Conservation (phyloP, 2,113 vertebrate species). For the Suricata suricatta region DNA sequence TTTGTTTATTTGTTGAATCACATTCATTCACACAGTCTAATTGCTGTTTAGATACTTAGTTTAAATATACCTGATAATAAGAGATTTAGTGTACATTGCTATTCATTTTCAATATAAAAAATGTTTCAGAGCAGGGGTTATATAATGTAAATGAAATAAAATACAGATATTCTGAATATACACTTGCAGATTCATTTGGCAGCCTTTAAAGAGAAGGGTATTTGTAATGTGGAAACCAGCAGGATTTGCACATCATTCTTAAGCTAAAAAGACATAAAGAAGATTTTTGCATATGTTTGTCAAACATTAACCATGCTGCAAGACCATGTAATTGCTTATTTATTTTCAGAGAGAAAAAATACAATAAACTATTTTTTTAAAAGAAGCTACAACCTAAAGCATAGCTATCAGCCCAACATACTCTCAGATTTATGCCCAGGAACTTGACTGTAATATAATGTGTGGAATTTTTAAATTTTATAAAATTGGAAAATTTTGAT, state of each 20-base stretch:
- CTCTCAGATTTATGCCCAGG: neutral
- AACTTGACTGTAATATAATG: neutral
- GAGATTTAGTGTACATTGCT: neutral
- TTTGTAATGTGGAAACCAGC: neutral
- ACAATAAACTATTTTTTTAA: neutral
- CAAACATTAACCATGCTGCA: neutral
- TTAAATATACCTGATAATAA: neutral
- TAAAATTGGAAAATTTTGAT: neutral
- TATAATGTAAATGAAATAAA: neutral
- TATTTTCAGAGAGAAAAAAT: neutral
- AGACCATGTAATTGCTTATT: neutral
- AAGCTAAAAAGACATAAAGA: constrained; percentile 19
- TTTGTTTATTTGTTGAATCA: neutral
- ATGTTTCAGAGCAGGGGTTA: neutral
- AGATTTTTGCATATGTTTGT: neutral
- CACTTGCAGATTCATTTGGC: neutral
- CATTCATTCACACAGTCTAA: neutral
- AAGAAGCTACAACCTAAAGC: neutral
- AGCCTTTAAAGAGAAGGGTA: neutral
- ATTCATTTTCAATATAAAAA: neutral
- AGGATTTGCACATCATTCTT: neutral
- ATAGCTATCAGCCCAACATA: neutral
- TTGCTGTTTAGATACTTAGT: neutral
- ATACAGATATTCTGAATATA: neutral
- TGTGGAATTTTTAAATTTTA: neutral